Conservation (phyloP, 1,140 invertebrate species). For the Zophobas morio region DNA sequence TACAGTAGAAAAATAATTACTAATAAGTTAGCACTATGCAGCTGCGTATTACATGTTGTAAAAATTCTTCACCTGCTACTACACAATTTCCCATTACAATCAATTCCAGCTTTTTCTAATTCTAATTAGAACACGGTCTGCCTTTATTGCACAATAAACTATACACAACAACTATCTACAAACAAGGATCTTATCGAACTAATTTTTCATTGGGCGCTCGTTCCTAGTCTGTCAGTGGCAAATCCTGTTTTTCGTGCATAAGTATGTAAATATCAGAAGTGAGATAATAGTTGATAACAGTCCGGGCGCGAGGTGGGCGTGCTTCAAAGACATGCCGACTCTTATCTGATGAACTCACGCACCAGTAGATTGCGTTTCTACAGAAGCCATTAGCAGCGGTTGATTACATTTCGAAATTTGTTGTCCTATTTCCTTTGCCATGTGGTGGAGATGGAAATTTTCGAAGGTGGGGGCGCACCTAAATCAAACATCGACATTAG, state of each 20-base stretch:
- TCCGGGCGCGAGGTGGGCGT: slow-evolving; percentile 45
- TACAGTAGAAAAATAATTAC: too few species aligned
- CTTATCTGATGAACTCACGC: slow-evolving; percentile 53
- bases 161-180: too few species aligned
- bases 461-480: not conserved
- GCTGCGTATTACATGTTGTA: too few species aligned
- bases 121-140: not conserved
- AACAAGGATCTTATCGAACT: not conserved
- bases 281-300: slow-evolving; percentile 49
- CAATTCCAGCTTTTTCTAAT: not conserved
- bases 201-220: slow-evolving; percentile 9
- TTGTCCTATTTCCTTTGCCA: slow-evolving; percentile 49
- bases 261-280: slow-evolving; percentile 42
- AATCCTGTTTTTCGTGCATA: slow-evolving; percentile 42
- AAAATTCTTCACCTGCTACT: too few species aligned
- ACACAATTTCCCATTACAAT: too few species aligned
- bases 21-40: too few species aligned
- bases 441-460: not conserved
- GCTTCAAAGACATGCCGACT: slow-evolving; percentile 49
- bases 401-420: slow-evolving; percentile 50
- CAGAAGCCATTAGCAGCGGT: slow-evolving; percentile 28
- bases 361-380: slow-evolving; percentile 35
- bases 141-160: not conserved
- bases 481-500: too few species aligned
- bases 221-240: slow-evolving; percentile 23